Evolutionary conservation across 2,113 vertebrate genomes (phyloP), one percentile per base, ranked within the genome.

Genomic region (Gnathonemus echidnorhynchus): DNA sequence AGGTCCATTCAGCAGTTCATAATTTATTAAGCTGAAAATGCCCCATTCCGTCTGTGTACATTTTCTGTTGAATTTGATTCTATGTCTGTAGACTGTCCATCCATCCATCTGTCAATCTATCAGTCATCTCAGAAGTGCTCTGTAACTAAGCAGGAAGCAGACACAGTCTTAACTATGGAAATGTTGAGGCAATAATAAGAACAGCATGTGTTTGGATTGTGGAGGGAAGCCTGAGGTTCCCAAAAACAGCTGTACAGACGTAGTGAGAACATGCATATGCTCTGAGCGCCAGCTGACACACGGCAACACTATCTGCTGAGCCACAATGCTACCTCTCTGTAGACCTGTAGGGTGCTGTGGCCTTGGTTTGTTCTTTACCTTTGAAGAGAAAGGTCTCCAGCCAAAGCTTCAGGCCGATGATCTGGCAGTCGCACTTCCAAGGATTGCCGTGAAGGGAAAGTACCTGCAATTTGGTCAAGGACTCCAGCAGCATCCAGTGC

Each of bases 351-450:
- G n/a, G n/a, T 7, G 15, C 49, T 53, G 5, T 53, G 42, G 48
- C 42, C 4, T 56, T 50, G 80, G 4, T 13, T 7, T n/a, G 50
- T 50, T 53, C 31, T 31, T 85, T 90, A 99, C 98, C 98, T 97
- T 97, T 97, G 90, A 97, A 99, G 70, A 97, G 93, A 95, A 98
- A 99, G 66, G 94, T 97, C 93, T 99, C 98, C 95, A 99, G 93
- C 98, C 98, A 99, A 90, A 99, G 96, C 94, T 99, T 99, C 91
- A 99, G 95, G 89, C 97, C 96, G 90, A 98, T 96, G 90, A 98
- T 92, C 66, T 97, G 97, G 91, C 98, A 99, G 88, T 97, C 97
- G 91, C 98, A 99, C 93, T 96, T 97, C 98, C 98, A 99, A 88
- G 96, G 97, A 94, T 99, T 99, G 89, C 95, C 95, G 93, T 95